phyloP scores from a whole-genome alignment of 1,140 invertebrate species.

The Zaprionus ghesquierei region DNA sequence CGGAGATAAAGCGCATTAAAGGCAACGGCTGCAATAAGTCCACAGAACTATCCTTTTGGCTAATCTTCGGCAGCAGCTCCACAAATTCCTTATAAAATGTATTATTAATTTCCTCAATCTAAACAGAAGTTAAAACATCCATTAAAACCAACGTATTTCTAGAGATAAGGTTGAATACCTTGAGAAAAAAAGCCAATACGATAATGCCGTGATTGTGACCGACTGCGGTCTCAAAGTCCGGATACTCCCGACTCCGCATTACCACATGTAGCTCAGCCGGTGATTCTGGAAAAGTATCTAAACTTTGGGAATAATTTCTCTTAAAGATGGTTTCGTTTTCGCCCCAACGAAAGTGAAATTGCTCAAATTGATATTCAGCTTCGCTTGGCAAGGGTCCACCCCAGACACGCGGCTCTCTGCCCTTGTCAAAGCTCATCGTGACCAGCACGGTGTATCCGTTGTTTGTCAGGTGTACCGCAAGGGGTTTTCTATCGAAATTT shows the following conservation, averaged over 20 bases:
- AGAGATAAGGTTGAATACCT: slow-evolving; percentile 84
- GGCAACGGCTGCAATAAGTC: slow-evolving; percentile 83
- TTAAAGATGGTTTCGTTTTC: slow-evolving; percentile 90
- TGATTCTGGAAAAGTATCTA: slow-evolving; percentile 67
- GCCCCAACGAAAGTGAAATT: slow-evolving; percentile 91
- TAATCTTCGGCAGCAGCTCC: slow-evolving; percentile 84
- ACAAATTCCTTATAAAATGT: slow-evolving; percentile 85
- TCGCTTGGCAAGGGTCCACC: slow-evolving; percentile 86
- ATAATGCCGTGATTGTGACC: slow-evolving; percentile 88
- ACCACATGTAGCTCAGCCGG: slow-evolving; percentile 94
- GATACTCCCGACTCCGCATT: slow-evolving; percentile 90
- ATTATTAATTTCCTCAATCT: slow-evolving; percentile 55
- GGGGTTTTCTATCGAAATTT: slow-evolving; percentile 63
- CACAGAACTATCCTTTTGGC: slow-evolving; percentile 82
- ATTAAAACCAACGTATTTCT: neutral
- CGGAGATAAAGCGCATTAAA: slow-evolving; percentile 84
- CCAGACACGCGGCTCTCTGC: slow-evolving; percentile 83
- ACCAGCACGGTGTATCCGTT: slow-evolving; percentile 89
- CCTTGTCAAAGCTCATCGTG: slow-evolving; percentile 83
- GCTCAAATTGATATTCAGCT: slow-evolving; percentile 89
- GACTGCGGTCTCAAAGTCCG: slow-evolving; percentile 85
- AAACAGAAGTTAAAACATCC: neutral
- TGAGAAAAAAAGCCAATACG: slow-evolving; percentile 92
- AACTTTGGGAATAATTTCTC: neutral
- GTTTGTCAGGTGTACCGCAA: slow-evolving; percentile 85